phyloP scores from a whole-genome alignment of 2,888 invertebrate species.

The Carcina quercana region DNA sequence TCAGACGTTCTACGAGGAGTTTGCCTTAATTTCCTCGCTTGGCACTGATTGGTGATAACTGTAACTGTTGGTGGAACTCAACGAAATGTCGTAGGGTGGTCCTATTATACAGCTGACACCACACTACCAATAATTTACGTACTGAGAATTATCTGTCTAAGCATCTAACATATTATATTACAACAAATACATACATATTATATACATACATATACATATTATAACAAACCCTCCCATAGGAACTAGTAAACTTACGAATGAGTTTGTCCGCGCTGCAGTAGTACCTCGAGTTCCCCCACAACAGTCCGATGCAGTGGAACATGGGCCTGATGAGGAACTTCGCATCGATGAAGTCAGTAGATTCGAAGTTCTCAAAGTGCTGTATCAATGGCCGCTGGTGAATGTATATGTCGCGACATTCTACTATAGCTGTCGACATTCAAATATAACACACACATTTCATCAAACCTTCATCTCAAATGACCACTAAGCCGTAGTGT shows the following conservation, averaged over 20 bases:
- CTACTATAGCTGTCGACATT: constrained; percentile 78
- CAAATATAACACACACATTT: neutral
- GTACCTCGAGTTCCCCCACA: constrained; percentile 90
- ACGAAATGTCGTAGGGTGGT: no score
- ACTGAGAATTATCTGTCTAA: no score
- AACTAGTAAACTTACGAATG: constrained; percentile 45
- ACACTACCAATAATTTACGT: no score
- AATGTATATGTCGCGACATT: constrained; percentile 88
- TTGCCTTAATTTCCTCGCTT: no score
- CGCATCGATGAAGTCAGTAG: constrained; percentile 79
- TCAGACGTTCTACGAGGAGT: no score
- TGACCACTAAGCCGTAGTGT: no score
- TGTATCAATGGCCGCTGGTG: constrained; percentile 82
- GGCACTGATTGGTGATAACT: no score
- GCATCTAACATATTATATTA: no score
- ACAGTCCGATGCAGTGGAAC: constrained; percentile 85
- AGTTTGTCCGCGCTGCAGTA: constrained; percentile 77
- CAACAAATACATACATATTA: no score
- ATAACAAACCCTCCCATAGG: no score
- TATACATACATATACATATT: neutral
- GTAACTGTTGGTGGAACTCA: no score
- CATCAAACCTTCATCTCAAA: neutral
- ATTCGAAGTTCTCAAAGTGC: constrained; percentile 82
- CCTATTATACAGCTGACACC: no score
- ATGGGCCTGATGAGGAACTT: constrained; percentile 77